Conservation (phyloP, 2,797 vertebrate genomes). For the Enteromius argenteus region DNA sequence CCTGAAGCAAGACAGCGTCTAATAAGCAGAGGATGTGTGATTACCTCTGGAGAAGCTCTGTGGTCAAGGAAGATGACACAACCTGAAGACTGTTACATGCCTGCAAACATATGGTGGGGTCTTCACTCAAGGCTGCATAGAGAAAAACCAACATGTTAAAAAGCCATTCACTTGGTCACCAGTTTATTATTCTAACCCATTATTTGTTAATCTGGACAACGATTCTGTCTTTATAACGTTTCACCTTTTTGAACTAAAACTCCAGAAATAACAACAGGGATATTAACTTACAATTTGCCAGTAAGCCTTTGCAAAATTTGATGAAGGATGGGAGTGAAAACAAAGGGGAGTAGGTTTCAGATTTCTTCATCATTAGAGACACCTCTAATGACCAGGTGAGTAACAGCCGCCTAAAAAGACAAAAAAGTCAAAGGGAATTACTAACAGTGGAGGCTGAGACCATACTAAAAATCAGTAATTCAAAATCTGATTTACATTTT, state of each 20-base stretch:
- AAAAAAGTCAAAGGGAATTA: background rate
- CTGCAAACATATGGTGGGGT: slow-evolving; percentile 90
- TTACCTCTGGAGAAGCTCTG: slow-evolving; percentile 93
- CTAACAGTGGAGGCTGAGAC: too few species aligned
- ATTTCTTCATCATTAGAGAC: slow-evolving; percentile 93
- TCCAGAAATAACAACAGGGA: background rate
- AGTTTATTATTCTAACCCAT: background rate
- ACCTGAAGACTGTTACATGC: slow-evolving; percentile 92
- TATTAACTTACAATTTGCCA: slow-evolving; percentile 88
- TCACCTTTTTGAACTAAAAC: background rate
- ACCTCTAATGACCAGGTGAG: slow-evolving; percentile 97
- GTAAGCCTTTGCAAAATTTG: slow-evolving; percentile 94
- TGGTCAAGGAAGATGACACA: slow-evolving; percentile 88
- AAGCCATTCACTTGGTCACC: background rate
- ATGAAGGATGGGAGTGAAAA: slow-evolving; percentile 94
- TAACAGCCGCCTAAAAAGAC: slow-evolving; percentile 86
- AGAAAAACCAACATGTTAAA: slow-evolving; percentile 14
- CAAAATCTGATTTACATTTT: background rate
- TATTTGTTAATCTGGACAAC: background rate
- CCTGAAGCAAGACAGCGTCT: background rate
- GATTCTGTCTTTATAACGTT: background rate
- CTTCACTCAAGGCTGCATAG: slow-evolving; percentile 89
- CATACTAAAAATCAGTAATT: background rate
- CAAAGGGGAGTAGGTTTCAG: slow-evolving; percentile 92
- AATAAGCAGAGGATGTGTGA: background rate